phyloP scores from a whole-genome alignment of 2,888 invertebrate genomes.

The Cenopis cana region DNA sequence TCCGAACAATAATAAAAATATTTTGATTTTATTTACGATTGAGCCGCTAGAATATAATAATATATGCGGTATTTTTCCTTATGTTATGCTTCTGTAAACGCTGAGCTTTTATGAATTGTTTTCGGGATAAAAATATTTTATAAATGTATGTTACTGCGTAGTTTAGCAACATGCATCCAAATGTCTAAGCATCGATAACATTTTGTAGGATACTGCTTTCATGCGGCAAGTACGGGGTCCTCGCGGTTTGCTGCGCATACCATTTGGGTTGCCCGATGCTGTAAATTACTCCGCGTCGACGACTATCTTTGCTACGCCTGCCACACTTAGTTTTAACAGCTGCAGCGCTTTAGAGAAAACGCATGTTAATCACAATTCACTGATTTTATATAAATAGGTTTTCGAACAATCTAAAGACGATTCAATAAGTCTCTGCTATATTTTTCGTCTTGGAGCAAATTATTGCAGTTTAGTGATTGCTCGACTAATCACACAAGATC shows the following conservation, averaged over 20 bases:
- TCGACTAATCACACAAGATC: background rate
- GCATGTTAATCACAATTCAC: background rate
- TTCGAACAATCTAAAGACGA: background rate
- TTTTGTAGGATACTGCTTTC: no score
- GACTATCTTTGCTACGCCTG: slow-evolving; percentile 68
- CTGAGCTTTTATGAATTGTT: no score
- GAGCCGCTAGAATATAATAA: background rate
- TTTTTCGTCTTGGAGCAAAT: background rate
- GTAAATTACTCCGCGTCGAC: slow-evolving; percentile 59
- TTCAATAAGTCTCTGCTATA: background rate
- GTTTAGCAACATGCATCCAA: no score
- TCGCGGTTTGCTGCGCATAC: background rate
- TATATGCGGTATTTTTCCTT: background rate
- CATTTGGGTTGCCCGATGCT: slow-evolving; percentile 51
- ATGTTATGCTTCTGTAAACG: no score
- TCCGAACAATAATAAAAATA: no score
- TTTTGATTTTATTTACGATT: background rate
- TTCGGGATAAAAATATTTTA: no score
- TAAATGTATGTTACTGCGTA: no score
- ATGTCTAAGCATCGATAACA: no score
- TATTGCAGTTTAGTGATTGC: background rate
- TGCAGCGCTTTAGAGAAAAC: background rate
- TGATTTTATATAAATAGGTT: background rate
- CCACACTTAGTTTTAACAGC: slow-evolving; percentile 46
- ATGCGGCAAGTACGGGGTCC: background rate